Base-by-base conservation (phyloP, 1,140 invertebrate genomes). In the Heliconius hewitsoni region DNA sequence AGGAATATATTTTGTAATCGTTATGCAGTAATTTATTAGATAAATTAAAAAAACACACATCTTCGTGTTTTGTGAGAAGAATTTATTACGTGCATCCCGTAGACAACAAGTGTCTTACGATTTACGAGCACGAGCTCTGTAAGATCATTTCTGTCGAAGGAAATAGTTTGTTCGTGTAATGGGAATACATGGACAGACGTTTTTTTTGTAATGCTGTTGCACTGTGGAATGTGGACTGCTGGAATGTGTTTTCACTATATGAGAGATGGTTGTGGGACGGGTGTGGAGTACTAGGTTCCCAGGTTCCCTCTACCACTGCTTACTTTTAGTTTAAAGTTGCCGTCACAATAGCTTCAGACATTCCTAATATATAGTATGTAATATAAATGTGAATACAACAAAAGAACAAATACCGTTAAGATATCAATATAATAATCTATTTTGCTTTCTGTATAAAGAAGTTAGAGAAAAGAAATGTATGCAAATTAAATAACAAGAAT, bases 131-230 rank as follows among this genome's bases (percentile, higher is more conserved):
- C 74, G 34, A 76, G 37, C 60, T 66, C 74, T 70, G 66, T 70
- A 76, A 70, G 74, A 76, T 76, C 74, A 42, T 55, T 46, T 70
- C 74, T 75, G 50, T 74, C 11, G n/a, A n/a, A 13, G 57, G 23
- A 66, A 76, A 76, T 76, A 27, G 60, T 76, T 70, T 76, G 66
- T 76, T 71, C 4, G 60, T 66, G 60, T 66, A 66, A 66, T 66
- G 27, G 60, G 27, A 66, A 66, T 4, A 30, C 27, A 30, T 27
- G 60, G 27, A 66, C 2, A 30, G 11, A 30, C 27, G 11, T 8
- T 5, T 8, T 66, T 23, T 5, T 30, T 27, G 23, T 23, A 6
- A 6, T 37, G 6, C 6, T 37, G 34, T 8, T 37, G 34, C 6
- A 6, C 4, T 5, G 34, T 37, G 34, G 6, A 6, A 1, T 37